Evolutionary conservation across 2,797 vertebrate species (phyloP).

Genomic region (Galaxias olidus): DNA sequence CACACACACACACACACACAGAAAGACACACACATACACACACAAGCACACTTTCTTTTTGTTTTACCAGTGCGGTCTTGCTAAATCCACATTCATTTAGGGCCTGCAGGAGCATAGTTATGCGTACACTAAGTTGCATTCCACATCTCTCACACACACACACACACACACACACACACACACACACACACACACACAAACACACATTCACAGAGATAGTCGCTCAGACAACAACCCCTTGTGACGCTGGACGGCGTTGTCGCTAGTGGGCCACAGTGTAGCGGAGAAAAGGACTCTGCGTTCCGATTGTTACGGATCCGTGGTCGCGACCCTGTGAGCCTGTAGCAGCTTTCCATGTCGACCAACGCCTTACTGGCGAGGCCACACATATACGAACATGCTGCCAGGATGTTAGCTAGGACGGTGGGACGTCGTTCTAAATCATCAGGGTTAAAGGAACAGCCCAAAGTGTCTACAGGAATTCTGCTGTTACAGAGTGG

Average conservation of each 20-base stretch:
- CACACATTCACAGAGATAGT: constrained; percentile 1
- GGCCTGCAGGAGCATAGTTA: too few relatives aligned
- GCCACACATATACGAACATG: too few relatives aligned
- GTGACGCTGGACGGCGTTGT: constrained; percentile 11
- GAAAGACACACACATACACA: background rate
- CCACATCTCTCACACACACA: too few relatives aligned
- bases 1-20: background rate
- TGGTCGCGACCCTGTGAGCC: too few relatives aligned
- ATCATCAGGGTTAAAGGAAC: too few relatives aligned
- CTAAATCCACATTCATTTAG: too few relatives aligned
- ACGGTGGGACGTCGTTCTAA: too few relatives aligned
- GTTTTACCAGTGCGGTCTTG: background rate
- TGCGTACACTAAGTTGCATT: too few relatives aligned
- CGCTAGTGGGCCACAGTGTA: constrained; percentile 28
- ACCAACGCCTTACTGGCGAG: too few relatives aligned
- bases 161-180: constrained; percentile 1
- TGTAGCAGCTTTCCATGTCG: constrained; percentile 21
- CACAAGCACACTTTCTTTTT: background rate
- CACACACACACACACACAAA: constrained; percentile 10
- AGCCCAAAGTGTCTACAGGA: too few relatives aligned
- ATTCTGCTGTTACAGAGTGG: too few relatives aligned
- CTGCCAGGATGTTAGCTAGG: too few relatives aligned
- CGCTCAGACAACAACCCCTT: constrained; percentile 12
- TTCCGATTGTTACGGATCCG: background rate
- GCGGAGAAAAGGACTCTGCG: constrained; percentile 27